Percentiles rank a stretch among this genome's conserved stretches.
These are phyloP conservation scores for Nomada ferruginata DNA, from an alignment of 2,888 invertebrate species.

Conservation along the genomic window DNA sequence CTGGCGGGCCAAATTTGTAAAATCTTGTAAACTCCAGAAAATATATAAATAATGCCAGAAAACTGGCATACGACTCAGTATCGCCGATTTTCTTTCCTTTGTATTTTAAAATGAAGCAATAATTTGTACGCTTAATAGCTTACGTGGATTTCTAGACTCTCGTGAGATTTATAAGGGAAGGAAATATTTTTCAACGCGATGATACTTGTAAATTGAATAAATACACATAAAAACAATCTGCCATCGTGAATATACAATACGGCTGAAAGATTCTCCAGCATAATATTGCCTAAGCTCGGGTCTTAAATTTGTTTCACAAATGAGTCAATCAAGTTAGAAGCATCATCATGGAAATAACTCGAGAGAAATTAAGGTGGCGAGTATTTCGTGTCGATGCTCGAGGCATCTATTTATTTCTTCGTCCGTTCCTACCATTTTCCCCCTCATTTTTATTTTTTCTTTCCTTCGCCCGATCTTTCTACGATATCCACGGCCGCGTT, in stretches of 20 bases:
- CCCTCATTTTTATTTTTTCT: background rate
- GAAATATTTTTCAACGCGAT: too few relatives aligned
- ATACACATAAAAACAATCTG: background rate
- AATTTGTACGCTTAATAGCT: background rate
- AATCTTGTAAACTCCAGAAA: slow-evolving; percentile 15
- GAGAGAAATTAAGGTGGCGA: slow-evolving; percentile 44
- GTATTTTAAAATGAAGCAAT: background rate
- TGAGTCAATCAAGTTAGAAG: slow-evolving; percentile 23
- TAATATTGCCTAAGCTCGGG: background rate
- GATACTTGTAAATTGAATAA: background rate
- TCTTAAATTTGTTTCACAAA: slow-evolving; percentile 24
- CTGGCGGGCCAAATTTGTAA: slow-evolving; percentile 17
- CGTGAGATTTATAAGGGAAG: background rate
- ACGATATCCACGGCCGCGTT: background rate
- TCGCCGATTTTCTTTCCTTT: background rate
- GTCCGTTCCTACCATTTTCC: background rate
- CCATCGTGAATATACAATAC: background rate
- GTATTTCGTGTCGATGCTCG: slow-evolving; percentile 13
- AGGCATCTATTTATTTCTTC: slow-evolving; percentile 34
- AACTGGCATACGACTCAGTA: slow-evolving; percentile 17
- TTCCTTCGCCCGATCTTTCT: slow-evolving; percentile 23
- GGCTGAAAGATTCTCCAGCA: background rate
- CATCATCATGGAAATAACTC: slow-evolving; percentile 43
- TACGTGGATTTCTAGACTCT: background rate
- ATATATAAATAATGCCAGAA: too few relatives aligned